Evolutionary conservation across 2,888 invertebrate species (phyloP).

Genomic region (Nezara viridula): DNA sequence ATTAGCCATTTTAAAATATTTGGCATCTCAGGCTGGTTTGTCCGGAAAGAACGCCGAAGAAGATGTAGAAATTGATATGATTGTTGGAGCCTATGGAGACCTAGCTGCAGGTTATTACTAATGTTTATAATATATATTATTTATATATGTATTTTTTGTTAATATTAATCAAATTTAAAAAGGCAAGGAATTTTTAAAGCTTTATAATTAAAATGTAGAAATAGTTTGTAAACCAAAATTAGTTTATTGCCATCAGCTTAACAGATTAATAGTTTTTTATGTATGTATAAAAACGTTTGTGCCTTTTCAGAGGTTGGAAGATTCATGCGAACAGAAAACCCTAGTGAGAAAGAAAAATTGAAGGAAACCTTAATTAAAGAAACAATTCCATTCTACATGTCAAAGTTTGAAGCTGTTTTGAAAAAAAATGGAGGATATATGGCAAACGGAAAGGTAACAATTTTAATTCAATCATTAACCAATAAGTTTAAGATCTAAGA

Average conservation of each 20-base stretch:
- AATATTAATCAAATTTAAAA: too few species aligned
- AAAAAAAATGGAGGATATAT: conserved; percentile 76
- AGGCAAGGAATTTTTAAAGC: too few species aligned
- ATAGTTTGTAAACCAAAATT: too few species aligned
- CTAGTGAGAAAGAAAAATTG: conserved; percentile 68
- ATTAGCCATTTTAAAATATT: conserved; percentile 37
- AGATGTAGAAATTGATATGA: conserved; percentile 75
- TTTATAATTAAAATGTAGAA: too few species aligned
- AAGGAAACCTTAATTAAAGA: conserved; percentile 73
- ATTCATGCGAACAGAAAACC: not conserved
- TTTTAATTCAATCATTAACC: not conserved
- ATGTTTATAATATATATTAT: not conserved
- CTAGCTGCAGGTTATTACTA: conserved; percentile 71
- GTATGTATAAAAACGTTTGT: not conserved
- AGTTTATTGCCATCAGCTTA: too few species aligned
- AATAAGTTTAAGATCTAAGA: not conserved
- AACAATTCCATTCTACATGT: conserved; percentile 74
- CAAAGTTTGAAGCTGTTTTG: conserved; percentile 73
- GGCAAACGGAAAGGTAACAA: conserved; percentile 71
- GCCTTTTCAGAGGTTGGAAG: not conserved
- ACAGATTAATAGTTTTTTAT: not conserved
- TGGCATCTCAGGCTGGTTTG: conserved; percentile 68
- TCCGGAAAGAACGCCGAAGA: conserved; percentile 75
- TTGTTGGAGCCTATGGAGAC: conserved; percentile 75
- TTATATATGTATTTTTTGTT: not conserved